phyloP scores from a whole-genome alignment of 2,113 vertebrate species.

The Microcebus lehilahytsara region DNA sequence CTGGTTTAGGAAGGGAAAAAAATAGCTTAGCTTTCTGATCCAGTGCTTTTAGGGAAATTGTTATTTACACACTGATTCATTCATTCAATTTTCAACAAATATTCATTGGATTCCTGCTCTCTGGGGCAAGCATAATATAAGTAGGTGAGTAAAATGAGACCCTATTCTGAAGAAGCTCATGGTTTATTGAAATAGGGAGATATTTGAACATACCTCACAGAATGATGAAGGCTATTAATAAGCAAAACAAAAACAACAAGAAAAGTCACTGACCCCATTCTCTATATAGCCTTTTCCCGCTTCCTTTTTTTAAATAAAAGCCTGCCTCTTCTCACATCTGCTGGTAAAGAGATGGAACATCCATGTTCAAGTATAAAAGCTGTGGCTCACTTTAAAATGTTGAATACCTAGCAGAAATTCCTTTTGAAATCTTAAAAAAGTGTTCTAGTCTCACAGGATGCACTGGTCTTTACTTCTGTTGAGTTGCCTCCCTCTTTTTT shows the following conservation, averaged over 20 bases:
- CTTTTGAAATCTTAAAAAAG: constrained; percentile 26
- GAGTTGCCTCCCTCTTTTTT: neutral
- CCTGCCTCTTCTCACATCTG: constrained; percentile 30
- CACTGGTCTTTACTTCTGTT: neutral
- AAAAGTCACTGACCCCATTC: neutral
- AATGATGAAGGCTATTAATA: neutral
- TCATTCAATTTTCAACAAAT: neutral
- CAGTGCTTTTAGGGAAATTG: neutral
- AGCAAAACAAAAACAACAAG: neutral
- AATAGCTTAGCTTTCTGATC: neutral
- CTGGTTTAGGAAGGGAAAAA: neutral
- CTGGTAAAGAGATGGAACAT: neutral
- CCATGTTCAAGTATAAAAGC: neutral
- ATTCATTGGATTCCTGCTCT: neutral
- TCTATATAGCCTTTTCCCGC: neutral
- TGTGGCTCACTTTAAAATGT: neutral
- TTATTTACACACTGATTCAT: neutral
- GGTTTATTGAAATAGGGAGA: neutral
- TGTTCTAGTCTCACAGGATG: neutral
- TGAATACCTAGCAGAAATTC: neutral
- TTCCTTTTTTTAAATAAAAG: neutral
- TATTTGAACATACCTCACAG: neutral
- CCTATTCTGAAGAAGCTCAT: neutral
- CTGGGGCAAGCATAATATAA: neutral
- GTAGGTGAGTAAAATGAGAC: neutral